Conservation (phyloP, 37 sponge, comb jelly and placozoan species). For the Ianthella basta region DNA sequence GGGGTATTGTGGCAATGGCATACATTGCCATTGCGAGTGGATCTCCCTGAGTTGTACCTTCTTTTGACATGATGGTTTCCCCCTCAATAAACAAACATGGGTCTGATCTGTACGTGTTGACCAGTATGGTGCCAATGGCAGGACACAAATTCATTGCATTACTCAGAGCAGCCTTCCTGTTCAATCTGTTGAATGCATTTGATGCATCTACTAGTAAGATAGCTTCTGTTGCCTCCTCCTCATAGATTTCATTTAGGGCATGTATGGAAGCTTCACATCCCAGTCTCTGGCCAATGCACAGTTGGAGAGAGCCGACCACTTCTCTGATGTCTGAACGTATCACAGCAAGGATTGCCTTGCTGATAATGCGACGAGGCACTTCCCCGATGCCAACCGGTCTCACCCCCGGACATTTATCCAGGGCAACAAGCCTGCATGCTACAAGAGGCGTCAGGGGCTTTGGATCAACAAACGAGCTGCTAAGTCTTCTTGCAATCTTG, state of each 20-base stretch:
- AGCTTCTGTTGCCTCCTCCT: neutral
- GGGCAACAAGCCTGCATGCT: slow-evolving; percentile 19
- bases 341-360: neutral
- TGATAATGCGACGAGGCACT: neutral
- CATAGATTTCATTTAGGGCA: neutral
- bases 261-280: neutral
- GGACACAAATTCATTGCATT: neutral
- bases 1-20: no score
- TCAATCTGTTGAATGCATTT: neutral
- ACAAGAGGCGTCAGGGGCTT: neutral
- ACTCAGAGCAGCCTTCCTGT: neutral
- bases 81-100: neutral
- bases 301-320: neutral
- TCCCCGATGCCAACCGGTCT: slow-evolving; percentile 3
- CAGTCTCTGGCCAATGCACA: neutral
- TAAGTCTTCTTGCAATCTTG: neutral
- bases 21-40: no score
- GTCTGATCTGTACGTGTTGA: neutral
- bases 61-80: neutral
- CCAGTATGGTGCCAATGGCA: neutral
- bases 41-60: slow-evolving; percentile 3
- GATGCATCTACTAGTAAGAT: neutral
- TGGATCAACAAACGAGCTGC: neutral
- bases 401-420: slow-evolving; percentile 3
- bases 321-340: neutral